These are phyloP conservation scores for Drosophila nigricruria DNA, from an alignment of 2,888 invertebrate genomes.

Conservation along the genomic window DNA sequence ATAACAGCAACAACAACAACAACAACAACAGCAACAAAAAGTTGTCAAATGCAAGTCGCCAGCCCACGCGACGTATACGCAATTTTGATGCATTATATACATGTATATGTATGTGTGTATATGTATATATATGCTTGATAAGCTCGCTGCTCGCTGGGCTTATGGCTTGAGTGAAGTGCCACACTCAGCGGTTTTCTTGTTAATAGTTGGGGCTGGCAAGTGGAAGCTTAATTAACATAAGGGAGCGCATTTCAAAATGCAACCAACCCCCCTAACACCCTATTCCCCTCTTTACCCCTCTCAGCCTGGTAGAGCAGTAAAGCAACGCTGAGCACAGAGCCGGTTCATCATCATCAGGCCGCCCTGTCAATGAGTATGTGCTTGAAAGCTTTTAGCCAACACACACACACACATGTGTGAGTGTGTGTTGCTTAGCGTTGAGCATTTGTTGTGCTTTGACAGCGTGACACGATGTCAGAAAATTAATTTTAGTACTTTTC, in stretches of 20 bases:
- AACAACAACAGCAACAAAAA: conserved; percentile 1
- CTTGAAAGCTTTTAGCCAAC: conserved; percentile 73
- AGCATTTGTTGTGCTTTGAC: conserved; percentile 17
- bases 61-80: conserved; percentile 45
- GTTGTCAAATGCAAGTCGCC: conserved; percentile 44
- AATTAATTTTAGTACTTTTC: neutral
- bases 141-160: conserved; percentile 27
- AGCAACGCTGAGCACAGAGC: conserved; percentile 1
- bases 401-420: neutral
- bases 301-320: neutral
- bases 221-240: conserved; percentile 78
- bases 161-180: conserved; percentile 48
- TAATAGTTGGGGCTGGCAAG: conserved; percentile 71
- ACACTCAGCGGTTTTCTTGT: conserved; percentile 71
- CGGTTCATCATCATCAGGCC: conserved; percentile 9
- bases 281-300: neutral
- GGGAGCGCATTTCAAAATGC: conserved; percentile 55
- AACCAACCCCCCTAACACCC: neutral
- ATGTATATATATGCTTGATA: conserved; percentile 11
- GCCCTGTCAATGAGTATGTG: conserved; percentile 46
- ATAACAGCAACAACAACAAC: conserved; percentile 20
- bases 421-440: conserved; percentile 1
- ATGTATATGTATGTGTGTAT: neutral
- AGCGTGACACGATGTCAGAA: neutral
- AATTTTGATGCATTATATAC: conserved; percentile 30